These are phyloP conservation scores for Chrosomus eos DNA, from an alignment of 2,797 vertebrate genomes.

Conservation along the genomic window DNA sequence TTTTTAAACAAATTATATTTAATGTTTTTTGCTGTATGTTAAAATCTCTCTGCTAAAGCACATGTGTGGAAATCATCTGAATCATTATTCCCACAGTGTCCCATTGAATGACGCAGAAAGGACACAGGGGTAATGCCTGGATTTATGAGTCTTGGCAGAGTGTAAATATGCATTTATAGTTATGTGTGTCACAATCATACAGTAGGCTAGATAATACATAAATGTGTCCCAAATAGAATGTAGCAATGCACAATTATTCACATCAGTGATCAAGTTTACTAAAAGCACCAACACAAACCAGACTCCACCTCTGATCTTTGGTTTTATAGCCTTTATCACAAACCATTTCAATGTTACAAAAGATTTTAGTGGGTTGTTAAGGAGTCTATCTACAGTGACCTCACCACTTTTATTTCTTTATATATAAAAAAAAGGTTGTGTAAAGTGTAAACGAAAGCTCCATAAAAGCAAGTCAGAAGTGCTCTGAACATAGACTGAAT, in stretches of 20 bases:
- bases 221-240: not conserved
- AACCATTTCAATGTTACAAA: not conserved
- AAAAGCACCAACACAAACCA: conserved; percentile 1
- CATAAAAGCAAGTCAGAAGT: not conserved
- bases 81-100: conserved; percentile 28
- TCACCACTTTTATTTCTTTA: not conserved
- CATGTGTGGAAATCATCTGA: not conserved
- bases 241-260: not conserved
- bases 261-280: not conserved
- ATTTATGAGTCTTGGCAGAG: conserved; percentile 1
- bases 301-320: conserved; percentile 13
- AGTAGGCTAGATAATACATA: not conserved
- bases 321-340: conserved; percentile 2
- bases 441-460: not conserved
- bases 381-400: not conserved
- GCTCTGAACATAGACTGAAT: conserved; percentile 16
- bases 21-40: not conserved
- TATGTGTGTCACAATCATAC: conserved; percentile 8
- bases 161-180: conserved; percentile 3
- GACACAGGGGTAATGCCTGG: not conserved
- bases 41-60: not conserved
- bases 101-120: conserved; percentile 27
- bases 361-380: conserved; percentile 7
- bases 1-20: not conserved
- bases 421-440: not conserved